These are phyloP conservation scores for Cervus canadensis DNA, from an alignment of 2,113 vertebrate species.

Conservation along the genomic window DNA sequence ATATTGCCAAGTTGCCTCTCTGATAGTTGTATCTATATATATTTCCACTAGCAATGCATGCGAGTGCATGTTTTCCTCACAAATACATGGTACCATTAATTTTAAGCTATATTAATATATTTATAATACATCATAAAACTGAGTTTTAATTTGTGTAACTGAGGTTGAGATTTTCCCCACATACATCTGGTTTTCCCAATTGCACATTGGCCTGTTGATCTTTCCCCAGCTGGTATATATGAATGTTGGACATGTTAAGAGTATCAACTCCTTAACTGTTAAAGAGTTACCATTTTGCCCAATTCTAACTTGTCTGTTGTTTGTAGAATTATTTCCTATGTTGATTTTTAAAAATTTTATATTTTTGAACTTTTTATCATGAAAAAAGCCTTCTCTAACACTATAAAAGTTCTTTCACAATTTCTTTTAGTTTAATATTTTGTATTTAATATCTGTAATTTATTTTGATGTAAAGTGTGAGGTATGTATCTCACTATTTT, in stretches of 20 bases:
- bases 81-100: neutral
- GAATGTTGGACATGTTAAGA: neutral
- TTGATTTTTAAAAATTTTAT: neutral
- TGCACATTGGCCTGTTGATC: neutral
- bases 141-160: neutral
- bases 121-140: neutral
- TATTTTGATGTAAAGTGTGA: neutral
- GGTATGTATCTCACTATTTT: neutral
- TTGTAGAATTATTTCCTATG: neutral
- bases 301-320: neutral
- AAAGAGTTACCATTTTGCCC: neutral
- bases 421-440: neutral
- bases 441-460: neutral
- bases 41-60: neutral
- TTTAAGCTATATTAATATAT: neutral
- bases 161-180: neutral
- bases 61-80: neutral
- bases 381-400: neutral
- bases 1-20: neutral
- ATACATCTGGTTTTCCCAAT: neutral
- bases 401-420: neutral
- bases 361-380: neutral
- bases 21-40: neutral
- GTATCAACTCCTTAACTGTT: neutral
- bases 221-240: neutral